These are phyloP conservation scores for Micronycteris hirsuta DNA, from an alignment of 2,113 vertebrate species.

Conservation along the genomic window DNA sequence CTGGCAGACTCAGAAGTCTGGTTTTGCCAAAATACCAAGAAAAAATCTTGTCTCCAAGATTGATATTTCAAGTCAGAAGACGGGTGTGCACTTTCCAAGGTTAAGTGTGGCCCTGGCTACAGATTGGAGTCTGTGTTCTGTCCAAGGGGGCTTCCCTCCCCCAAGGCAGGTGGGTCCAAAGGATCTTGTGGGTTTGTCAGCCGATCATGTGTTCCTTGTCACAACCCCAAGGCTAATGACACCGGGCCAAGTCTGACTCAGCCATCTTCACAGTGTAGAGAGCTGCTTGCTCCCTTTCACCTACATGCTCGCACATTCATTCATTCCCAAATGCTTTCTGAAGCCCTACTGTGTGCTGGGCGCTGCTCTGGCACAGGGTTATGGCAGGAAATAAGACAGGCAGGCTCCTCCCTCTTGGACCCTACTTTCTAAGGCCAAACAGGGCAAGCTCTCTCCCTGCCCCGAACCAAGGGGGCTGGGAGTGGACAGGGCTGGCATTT, in stretches of 20 bases:
- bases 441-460: background rate
- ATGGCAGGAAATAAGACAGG: background rate
- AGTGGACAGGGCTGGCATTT: background rate
- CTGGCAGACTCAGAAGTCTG: background rate
- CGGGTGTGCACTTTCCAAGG: background rate
- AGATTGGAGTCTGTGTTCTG: background rate
- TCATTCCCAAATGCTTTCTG: background rate
- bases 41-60: background rate
- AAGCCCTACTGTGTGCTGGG: background rate
- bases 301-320: too few species aligned
- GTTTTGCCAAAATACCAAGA: background rate
- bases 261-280: background rate
- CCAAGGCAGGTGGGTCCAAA: background rate
- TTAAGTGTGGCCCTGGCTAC: background rate
- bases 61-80: background rate
- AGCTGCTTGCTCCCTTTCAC: background rate
- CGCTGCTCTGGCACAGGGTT: background rate
- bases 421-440: background rate
- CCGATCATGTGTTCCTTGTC: background rate
- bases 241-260: background rate
- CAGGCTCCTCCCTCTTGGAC: background rate
- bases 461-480: background rate
- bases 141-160: background rate
- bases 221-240: background rate
- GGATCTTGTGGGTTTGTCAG: background rate